phyloP scores from a whole-genome alignment of 2,797 vertebrate species.

The Eurystomus glaucurus region DNA sequence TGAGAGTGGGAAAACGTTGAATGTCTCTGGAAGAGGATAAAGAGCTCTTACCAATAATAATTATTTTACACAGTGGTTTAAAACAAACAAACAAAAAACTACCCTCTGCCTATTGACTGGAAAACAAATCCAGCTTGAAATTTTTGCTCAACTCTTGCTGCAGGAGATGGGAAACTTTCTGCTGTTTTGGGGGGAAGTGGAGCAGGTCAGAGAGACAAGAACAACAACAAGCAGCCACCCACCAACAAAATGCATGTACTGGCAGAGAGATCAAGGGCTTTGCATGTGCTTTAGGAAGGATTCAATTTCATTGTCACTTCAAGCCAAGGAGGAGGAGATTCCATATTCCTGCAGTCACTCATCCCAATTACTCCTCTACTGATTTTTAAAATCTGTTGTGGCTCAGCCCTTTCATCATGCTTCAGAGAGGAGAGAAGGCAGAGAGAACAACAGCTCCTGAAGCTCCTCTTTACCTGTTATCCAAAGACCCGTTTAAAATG shows the following conservation, averaged over 20 bases:
- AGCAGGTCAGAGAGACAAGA: conserved; percentile 24
- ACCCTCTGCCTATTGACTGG: neutral
- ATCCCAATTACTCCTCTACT: neutral
- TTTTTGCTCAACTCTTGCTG: neutral
- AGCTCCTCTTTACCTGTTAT: neutral
- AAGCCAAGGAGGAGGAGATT: conserved; percentile 34
- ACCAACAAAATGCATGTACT: conserved; percentile 12
- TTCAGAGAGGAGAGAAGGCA: neutral
- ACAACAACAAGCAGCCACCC: conserved; percentile 32
- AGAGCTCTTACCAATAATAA: neutral
- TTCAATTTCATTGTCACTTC: conserved; percentile 54
- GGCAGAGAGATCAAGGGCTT: conserved; percentile 47
- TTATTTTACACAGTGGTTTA: neutral
- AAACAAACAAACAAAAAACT: neutral
- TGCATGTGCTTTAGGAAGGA: conserved; percentile 30
- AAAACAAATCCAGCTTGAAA: neutral
- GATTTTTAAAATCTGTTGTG: neutral
- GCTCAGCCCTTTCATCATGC: neutral
- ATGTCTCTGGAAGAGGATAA: neutral
- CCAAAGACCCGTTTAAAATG: neutral
- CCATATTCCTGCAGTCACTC: conserved; percentile 14
- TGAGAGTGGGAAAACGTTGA: neutral
- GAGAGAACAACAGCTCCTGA: neutral
- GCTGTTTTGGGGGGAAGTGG: neutral
- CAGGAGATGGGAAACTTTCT: conserved; percentile 27